Conservation (phyloP, 2,888 invertebrate species). For the Opisthograptis luteolata region DNA sequence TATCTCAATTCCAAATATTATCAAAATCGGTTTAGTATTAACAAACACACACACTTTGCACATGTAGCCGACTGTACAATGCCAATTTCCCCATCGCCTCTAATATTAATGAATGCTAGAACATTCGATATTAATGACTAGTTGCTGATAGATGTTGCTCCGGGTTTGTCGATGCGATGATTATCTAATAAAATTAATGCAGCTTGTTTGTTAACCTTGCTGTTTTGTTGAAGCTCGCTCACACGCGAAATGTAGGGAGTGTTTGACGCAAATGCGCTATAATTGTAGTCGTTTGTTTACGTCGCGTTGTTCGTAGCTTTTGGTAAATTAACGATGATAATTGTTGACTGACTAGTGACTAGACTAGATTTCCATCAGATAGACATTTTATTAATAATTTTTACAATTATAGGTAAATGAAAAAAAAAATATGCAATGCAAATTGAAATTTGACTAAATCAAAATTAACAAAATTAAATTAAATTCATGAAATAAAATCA, state of each 20-base stretch:
- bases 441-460: too few relatives aligned
- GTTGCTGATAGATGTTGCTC: slow-evolving; percentile 19
- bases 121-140: slow-evolving; percentile 25
- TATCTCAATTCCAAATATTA: too few relatives aligned
- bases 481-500: too few relatives aligned
- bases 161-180: slow-evolving; percentile 6
- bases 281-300: slow-evolving; percentile 7
- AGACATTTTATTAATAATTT: too few relatives aligned
- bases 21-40: too few relatives aligned
- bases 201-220: too few relatives aligned
- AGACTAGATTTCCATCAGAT: too few relatives aligned
- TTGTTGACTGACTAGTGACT: too few relatives aligned
- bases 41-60: background rate
- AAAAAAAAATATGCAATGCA: too few relatives aligned
- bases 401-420: too few relatives aligned
- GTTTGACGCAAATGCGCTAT: slow-evolving; percentile 5
- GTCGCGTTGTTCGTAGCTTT: background rate
- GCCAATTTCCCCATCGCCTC: slow-evolving; percentile 24
- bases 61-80: slow-evolving; percentile 32
- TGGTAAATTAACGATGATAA: slow-evolving; percentile 2
- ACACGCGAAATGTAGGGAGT: background rate
- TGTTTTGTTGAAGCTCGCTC: too few relatives aligned
- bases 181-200: slow-evolving; percentile 25
- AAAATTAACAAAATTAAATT: too few relatives aligned
- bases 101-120: slow-evolving; percentile 24